These are phyloP conservation scores for Phyto melanocephala DNA, from an alignment of 2,888 invertebrate genomes.

Conservation along the genomic window DNA sequence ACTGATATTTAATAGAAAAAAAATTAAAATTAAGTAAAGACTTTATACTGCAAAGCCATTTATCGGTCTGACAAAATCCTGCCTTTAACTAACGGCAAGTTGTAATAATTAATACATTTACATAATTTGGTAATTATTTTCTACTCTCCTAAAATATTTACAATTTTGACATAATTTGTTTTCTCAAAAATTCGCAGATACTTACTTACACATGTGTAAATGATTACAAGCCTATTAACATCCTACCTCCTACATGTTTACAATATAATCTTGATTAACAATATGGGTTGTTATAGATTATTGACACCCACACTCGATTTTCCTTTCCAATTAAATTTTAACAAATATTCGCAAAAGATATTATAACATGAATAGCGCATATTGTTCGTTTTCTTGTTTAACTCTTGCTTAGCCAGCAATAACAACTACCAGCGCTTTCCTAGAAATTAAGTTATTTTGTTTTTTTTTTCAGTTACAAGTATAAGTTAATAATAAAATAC, in stretches of 20 bases:
- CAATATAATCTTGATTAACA: conserved; percentile 32
- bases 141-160: too few species aligned
- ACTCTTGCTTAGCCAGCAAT: not conserved
- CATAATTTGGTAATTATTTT: too few species aligned
- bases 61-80: too few species aligned
- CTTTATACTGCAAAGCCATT: too few species aligned
- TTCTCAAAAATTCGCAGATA: too few species aligned
- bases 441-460: conserved; percentile 2
- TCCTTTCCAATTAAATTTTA: not conserved
- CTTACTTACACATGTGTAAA: too few species aligned
- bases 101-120: too few species aligned
- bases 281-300: not conserved
- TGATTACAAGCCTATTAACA: conserved; percentile 22
- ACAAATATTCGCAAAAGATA: not conserved
- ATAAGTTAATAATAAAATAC: conserved; percentile 1
- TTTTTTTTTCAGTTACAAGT: conserved; percentile 1
- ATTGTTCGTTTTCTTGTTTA: not conserved
- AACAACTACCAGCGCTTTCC: not conserved
- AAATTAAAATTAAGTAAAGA: too few species aligned
- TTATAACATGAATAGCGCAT: not conserved
- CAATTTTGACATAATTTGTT: too few species aligned
- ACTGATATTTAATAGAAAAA: too few species aligned
- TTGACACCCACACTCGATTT: conserved; percentile 40
- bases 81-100: too few species aligned
- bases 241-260: conserved; percentile 17